Evolutionary conservation across 2,888 invertebrate species (phyloP).

Genomic region (Poecilobothrus nobilitatus): DNA sequence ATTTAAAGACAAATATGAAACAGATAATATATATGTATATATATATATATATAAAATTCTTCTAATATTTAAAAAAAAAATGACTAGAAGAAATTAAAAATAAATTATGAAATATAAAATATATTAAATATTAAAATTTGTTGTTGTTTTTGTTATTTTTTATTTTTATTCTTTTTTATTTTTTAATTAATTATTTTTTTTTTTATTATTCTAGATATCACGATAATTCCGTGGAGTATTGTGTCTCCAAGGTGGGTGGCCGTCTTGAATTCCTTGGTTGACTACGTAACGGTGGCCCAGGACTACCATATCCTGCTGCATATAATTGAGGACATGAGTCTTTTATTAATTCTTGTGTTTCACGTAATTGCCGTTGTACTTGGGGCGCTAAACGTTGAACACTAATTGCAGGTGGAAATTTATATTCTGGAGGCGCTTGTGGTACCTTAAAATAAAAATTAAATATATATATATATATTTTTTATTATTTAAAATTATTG

Average conservation of each 20-base stretch:
- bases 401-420: constrained; percentile 44
- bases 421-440: constrained; percentile 39
- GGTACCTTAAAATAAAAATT: constrained; percentile 25
- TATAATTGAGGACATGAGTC: constrained; percentile 45
- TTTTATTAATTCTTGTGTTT: constrained; percentile 46
- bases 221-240: constrained; percentile 47
- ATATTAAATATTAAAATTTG: background rate
- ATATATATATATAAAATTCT: background rate
- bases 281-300: constrained; percentile 43
- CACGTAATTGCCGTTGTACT: constrained; percentile 44
- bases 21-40: background rate
- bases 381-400: constrained; percentile 44
- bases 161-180: constrained; percentile 16
- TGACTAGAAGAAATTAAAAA: background rate
- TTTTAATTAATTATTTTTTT: constrained; percentile 20
- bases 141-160: constrained; percentile 8
- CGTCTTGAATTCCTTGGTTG: constrained; percentile 40
- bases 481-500: too few species aligned
- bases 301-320: constrained; percentile 43
- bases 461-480: too few species aligned
- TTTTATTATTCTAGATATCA: constrained; percentile 45
- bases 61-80: background rate
- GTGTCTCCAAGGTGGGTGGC: constrained; percentile 46
- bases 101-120: too few species aligned
- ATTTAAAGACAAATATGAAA: background rate